phyloP scores from a whole-genome alignment of 2,113 vertebrate species.

The Pionites leucogaster region DNA sequence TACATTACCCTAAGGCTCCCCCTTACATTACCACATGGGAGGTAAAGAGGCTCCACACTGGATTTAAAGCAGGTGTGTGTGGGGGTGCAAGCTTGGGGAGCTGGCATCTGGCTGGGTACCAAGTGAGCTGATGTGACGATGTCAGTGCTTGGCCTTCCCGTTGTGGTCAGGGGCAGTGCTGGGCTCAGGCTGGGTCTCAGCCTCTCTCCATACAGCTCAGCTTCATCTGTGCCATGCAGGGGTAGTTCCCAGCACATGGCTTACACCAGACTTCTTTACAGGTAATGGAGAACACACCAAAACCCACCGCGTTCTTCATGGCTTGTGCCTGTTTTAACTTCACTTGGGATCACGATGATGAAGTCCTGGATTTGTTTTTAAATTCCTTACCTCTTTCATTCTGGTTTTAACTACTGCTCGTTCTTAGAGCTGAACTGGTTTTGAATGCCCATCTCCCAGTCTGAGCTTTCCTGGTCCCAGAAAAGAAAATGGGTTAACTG shows the following conservation, averaged over 20 bases:
- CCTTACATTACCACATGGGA: neutral
- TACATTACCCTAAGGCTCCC: neutral
- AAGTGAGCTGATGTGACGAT: neutral
- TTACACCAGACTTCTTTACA: neutral
- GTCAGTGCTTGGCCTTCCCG: fast-evolving
- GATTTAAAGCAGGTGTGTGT: neutral
- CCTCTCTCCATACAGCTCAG: neutral
- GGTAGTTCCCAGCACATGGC: neutral
- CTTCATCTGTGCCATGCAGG: neutral
- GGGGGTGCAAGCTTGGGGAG: neutral
- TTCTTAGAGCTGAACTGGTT: neutral
- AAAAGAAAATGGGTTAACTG: neutral
- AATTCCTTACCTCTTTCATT: neutral
- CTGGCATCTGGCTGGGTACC: neutral
- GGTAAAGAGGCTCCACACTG: neutral
- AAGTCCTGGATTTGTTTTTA: neutral
- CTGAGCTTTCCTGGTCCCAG: neutral
- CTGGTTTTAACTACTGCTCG: neutral
- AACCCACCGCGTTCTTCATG: fast-evolving
- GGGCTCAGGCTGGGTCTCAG: neutral
- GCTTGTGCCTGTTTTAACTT: neutral
- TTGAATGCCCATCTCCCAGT: neutral
- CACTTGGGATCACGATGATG: neutral
- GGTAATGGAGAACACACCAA: neutral
- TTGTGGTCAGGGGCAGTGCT: neutral